These are phyloP conservation scores for Ophonus ardosiacus DNA, from an alignment of 2,888 invertebrate genomes.

Conservation along the genomic window DNA sequence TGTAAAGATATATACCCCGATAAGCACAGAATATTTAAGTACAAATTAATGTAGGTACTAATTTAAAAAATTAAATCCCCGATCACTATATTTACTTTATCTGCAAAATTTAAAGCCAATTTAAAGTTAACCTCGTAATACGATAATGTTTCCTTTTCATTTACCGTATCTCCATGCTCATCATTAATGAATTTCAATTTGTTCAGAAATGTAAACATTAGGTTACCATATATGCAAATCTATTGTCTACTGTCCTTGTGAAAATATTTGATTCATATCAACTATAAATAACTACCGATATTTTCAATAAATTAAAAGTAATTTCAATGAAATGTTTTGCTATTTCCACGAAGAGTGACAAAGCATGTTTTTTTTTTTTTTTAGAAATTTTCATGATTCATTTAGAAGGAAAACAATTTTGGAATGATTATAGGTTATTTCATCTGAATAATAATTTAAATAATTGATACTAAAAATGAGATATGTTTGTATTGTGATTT, in stretches of 20 bases:
- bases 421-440: not conserved
- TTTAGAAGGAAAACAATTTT: not conserved
- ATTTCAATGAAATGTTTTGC: not conserved
- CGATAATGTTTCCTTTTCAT: constrained; percentile 44
- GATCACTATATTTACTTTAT: constrained; percentile 23
- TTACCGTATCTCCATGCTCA: not conserved
- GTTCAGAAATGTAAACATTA: not conserved
- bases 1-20: not conserved
- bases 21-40: constrained; percentile 13
- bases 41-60: constrained; percentile 23
- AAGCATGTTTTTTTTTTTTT: not conserved
- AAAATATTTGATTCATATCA: constrained; percentile 13
- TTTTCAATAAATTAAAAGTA: constrained; percentile 22
- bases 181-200: constrained; percentile 30
- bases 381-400: not conserved
- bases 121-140: constrained; percentile 33
- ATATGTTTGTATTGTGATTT: not conserved
- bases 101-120: constrained; percentile 16
- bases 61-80: constrained; percentile 26
- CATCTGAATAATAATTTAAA: not conserved
- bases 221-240: constrained; percentile 2
- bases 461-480: not conserved
- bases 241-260: not conserved
- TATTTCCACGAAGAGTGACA: constrained; percentile 6
- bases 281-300: not conserved